Evolutionary conservation across 2,888 invertebrate genomes (phyloP), one percentile per base, ranked within the genome.

Genomic region (Petrolisthes manimaculis): DNA sequence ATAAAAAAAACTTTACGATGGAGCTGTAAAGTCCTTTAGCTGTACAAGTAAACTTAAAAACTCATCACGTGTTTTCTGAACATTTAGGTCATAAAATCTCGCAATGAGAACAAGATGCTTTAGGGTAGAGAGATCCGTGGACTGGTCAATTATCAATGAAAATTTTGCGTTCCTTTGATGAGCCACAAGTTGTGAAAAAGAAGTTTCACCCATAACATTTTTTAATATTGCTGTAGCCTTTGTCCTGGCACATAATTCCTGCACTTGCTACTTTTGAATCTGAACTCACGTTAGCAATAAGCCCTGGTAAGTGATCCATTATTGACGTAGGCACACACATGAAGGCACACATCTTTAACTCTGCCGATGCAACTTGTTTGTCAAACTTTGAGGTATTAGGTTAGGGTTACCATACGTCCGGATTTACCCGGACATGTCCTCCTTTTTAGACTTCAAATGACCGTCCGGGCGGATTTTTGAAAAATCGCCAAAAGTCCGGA

Each of bases 301-400:
- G 56, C 54, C 78, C 87, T 51, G 78, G 37, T 37, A 37, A 37
- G 37, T 37, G 79, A 67, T 78, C 69, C 78, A 78, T 71, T 54
- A 79, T n/a, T 6, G 71, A 71, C 6, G 24, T 18, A 18, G 6
- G 77, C 8, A 88, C n/a, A n/a, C n/a, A n/a, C n/a, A n/a, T 24
- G 71, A 88, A 88, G 74, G 84, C 84, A 18, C 88, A 84, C 24
- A 84, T 24, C 54, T 88, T 88, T 67, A 87, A 5, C 75, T 87
- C 87, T 78, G 83, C 21, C 6, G 37, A 21, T 78, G 87, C 78
- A 67, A 87, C 79, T 83, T 83, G 51, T n/a, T 75, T 83, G 77
- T 83, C 83, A 83, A 83, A 37, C 9, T 18, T 83, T 18, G 69
- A 67, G 4, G 18, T 12, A 6, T 67, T 9, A 21, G 51, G 2